Percentiles rank a stretch among this genome's conserved stretches.
Conservation (phyloP, 1,140 invertebrate genomes). For the Procambarus clarkii region DNA sequence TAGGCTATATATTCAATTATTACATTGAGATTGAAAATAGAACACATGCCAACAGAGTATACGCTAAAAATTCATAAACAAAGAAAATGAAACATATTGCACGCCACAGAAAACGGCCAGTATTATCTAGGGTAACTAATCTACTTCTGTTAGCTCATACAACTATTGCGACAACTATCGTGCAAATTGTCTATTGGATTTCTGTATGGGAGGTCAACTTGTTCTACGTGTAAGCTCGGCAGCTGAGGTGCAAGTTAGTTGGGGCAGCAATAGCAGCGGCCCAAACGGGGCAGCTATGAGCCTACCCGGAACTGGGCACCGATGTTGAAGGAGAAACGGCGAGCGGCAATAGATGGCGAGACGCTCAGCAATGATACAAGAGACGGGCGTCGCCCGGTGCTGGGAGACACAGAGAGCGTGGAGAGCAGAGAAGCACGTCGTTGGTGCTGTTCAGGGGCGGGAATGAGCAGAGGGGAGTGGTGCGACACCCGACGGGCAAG, state of each 20-base stretch:
- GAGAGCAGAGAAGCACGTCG: slow-evolving; percentile 47
- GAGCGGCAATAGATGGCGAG: slow-evolving; percentile 51
- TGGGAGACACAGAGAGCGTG: slow-evolving; percentile 40
- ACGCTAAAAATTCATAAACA: slow-evolving; percentile 1
- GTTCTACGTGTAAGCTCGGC: slow-evolving; percentile 12
- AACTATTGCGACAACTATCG: background rate
- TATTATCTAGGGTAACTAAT: background rate
- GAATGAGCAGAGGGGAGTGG: slow-evolving; percentile 42
- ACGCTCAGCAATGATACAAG: slow-evolving; percentile 53
- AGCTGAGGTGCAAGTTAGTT: slow-evolving; percentile 17
- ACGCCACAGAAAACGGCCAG: slow-evolving; percentile 32
- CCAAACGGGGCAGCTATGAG: background rate
- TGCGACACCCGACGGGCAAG: background rate
- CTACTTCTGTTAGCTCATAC: background rate
- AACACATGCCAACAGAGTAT: slow-evolving; percentile 35
- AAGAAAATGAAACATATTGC: slow-evolving; percentile 6
- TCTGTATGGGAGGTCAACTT: background rate
- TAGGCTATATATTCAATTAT: background rate
- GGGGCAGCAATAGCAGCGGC: slow-evolving; percentile 5
- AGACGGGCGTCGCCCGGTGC: slow-evolving; percentile 44
- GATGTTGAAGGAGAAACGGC: slow-evolving; percentile 62
- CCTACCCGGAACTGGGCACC: slow-evolving; percentile 55
- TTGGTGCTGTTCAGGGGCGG: slow-evolving; percentile 26
- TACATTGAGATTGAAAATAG: background rate
- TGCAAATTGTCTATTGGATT: background rate